These are phyloP conservation scores for Andrena chrysosceles DNA, from an alignment of 2,888 invertebrate species.

Conservation along the genomic window DNA sequence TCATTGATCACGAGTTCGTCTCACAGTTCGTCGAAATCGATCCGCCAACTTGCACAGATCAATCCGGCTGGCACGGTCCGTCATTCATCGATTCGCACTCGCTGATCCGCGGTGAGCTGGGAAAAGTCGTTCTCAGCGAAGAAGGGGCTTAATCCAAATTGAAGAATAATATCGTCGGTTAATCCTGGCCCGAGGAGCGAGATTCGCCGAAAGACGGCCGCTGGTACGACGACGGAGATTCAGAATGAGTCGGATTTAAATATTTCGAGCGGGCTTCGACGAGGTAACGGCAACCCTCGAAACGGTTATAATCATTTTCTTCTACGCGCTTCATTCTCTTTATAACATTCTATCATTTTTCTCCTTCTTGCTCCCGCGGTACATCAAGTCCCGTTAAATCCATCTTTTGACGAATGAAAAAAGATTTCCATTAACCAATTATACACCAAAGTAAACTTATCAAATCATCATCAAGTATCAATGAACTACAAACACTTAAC, in stretches of 20 bases:
- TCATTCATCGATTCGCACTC: slow-evolving; percentile 53
- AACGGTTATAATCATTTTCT: slow-evolving; percentile 47
- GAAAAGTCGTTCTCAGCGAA: slow-evolving; percentile 48
- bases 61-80: slow-evolving; percentile 42
- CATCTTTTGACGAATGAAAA: slow-evolving; percentile 7
- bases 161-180: slow-evolving; percentile 75
- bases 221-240: slow-evolving; percentile 27
- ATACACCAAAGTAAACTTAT: not conserved
- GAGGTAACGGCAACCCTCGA: slow-evolving; percentile 24
- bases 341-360: slow-evolving; percentile 4
- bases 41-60: slow-evolving; percentile 23
- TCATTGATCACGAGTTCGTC: not conserved
- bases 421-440: too few species aligned
- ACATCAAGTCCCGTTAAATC: slow-evolving; percentile 43
- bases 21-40: slow-evolving; percentile 26
- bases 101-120: slow-evolving; percentile 44
- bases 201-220: slow-evolving; percentile 36
- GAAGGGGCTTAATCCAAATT: slow-evolving; percentile 74
- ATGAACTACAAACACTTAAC: not conserved
- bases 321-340: slow-evolving; percentile 16
- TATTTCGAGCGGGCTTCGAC: slow-evolving; percentile 54
- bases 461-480: not conserved
- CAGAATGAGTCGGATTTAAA: slow-evolving; percentile 58
- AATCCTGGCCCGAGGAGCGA: slow-evolving; percentile 56
- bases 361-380: slow-evolving; percentile 17